Percentiles rank a stretch among this genome's conserved stretches.
Evolutionary conservation across 2,113 vertebrate species (phyloP).

Genomic region (Spea bombifrons): DNA sequence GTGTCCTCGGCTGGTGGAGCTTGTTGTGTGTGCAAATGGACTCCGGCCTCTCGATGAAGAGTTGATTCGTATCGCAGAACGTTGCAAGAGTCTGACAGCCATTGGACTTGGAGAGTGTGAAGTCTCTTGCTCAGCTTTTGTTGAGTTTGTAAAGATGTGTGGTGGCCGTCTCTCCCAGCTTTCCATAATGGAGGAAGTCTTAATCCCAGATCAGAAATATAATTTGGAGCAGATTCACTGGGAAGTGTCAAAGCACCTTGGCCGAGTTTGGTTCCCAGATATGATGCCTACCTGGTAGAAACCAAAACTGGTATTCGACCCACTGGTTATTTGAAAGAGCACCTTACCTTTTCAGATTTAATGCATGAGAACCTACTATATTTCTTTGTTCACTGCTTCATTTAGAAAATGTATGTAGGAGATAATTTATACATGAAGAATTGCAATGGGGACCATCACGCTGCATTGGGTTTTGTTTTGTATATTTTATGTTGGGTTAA

Average conservation of each 20-base stretch:
- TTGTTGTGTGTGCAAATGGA: constrained; percentile 95
- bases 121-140: constrained; percentile 95
- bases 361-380: constrained; percentile 51
- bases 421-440: constrained; percentile 23
- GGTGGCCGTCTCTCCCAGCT: constrained; percentile 89
- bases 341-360: constrained; percentile 59
- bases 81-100: constrained; percentile 88
- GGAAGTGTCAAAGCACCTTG: constrained; percentile 96
- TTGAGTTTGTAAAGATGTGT: constrained; percentile 97
- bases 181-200: constrained; percentile 97
- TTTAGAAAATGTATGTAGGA: constrained; percentile 51
- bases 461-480: background rate
- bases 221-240: constrained; percentile 94
- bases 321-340: constrained; percentile 50
- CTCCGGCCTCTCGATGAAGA: constrained; percentile 93
- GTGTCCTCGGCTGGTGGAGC: constrained; percentile 89
- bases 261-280: constrained; percentile 96
- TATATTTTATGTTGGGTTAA: constrained; percentile 40
- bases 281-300: constrained; percentile 97
- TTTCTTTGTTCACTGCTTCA: constrained; percentile 51
- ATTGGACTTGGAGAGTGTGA: constrained; percentile 95
- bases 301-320: constrained; percentile 28
- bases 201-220: constrained; percentile 94
- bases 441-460: background rate
- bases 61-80: constrained; percentile 91